These are phyloP conservation scores for Temnothorax nylanderi DNA, from an alignment of 1,140 invertebrate genomes.

Conservation along the genomic window DNA sequence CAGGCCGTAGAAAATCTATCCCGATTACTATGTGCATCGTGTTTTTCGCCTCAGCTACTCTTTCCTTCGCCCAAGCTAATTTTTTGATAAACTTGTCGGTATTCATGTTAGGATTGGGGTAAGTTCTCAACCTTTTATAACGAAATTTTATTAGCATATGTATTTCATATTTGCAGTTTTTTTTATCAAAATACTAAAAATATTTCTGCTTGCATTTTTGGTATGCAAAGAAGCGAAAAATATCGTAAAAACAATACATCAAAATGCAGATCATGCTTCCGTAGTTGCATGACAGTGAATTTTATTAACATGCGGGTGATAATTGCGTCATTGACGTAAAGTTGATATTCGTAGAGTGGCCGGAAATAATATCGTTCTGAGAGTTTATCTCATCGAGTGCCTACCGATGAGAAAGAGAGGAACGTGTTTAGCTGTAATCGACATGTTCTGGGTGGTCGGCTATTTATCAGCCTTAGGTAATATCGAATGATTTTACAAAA, in stretches of 20 bases:
- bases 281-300: background rate
- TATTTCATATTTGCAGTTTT: background rate
- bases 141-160: background rate
- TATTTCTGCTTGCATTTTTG: background rate
- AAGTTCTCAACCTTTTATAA: slow-evolving; percentile 13
- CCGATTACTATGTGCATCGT: slow-evolving; percentile 66
- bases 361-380: slow-evolving; percentile 71
- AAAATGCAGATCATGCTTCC: background rate
- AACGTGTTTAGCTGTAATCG: slow-evolving; percentile 68
- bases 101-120: slow-evolving; percentile 74
- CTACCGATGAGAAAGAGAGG: slow-evolving; percentile 74
- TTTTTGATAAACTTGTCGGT: slow-evolving; percentile 69
- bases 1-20: slow-evolving; percentile 72
- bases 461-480: slow-evolving; percentile 72
- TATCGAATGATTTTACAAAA: background rate
- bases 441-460: slow-evolving; percentile 73
- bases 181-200: too few relatives aligned
- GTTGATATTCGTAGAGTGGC: slow-evolving; percentile 68
- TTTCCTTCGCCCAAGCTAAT: slow-evolving; percentile 72
- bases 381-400: slow-evolving; percentile 75
- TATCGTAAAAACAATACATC: background rate
- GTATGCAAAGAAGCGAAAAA: background rate
- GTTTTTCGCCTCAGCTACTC: slow-evolving; percentile 68
- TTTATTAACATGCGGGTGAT: background rate
- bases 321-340: background rate